A percentile compares a stretch with the other conserved stretches of the same genome.
Conservation (phyloP, 1,140 invertebrate genomes). For the Hycleus cichorii region DNA sequence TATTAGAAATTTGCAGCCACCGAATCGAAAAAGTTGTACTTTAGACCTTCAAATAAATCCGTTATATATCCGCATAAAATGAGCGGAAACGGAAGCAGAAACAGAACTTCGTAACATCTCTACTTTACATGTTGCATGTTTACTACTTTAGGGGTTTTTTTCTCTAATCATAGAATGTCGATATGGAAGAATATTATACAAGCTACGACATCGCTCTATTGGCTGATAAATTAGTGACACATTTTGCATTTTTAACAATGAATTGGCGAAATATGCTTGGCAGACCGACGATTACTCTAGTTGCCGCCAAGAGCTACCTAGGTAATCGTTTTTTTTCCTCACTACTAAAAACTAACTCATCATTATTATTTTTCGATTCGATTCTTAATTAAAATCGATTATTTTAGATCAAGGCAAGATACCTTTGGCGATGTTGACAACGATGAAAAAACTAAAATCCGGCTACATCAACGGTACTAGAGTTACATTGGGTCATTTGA, state of each 20-base stretch:
- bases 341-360: not conserved
- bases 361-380: no score
- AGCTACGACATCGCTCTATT: constrained; percentile 83
- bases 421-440: constrained; percentile 89
- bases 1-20: no score
- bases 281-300: constrained; percentile 77
- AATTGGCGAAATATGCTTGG: constrained; percentile 89
- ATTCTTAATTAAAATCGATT: not conserved
- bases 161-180: constrained; percentile 62
- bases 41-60: no score
- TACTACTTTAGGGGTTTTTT: no score
- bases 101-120: no score
- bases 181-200: constrained; percentile 88
- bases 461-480: constrained; percentile 98
- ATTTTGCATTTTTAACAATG: constrained; percentile 86
- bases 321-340: constrained; percentile 46
- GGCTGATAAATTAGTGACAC: constrained; percentile 78
- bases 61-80: no score
- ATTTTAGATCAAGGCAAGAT: constrained; percentile 84
- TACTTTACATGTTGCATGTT: constrained; percentile 31
- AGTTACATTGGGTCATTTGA: constrained; percentile 83
- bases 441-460: constrained; percentile 96
- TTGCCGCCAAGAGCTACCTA: constrained; percentile 71
- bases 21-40: no score
- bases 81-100: no score